Evolutionary conservation across 2,113 vertebrate species (phyloP).

Genomic region (Notothenia rossii): DNA sequence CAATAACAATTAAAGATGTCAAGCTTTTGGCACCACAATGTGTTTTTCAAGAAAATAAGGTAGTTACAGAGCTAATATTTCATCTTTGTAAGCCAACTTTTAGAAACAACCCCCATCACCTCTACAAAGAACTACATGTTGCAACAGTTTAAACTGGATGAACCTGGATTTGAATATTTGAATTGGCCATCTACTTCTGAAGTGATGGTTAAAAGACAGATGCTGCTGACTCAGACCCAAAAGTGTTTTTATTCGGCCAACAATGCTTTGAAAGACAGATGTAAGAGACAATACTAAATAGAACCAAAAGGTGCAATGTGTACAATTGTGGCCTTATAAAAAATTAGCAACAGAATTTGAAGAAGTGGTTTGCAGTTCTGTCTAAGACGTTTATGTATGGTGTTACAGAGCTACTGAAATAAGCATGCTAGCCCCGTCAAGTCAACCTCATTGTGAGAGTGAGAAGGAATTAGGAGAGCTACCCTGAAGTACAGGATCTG

Average conservation of each 20-base stretch:
- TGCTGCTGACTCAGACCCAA: not conserved
- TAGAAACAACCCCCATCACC: not conserved
- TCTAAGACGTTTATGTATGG: no score
- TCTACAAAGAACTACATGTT: not conserved
- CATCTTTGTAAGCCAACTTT: not conserved
- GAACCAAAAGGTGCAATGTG: no score
- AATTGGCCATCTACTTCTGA: not conserved
- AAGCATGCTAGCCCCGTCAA: no score
- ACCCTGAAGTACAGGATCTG: no score
- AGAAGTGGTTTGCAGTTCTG: no score
- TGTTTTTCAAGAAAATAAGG: not conserved
- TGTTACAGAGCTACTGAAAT: no score
- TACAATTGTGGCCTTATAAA: no score
- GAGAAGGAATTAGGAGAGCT: no score
- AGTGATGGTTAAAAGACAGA: conserved; percentile 5
- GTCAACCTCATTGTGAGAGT: no score
- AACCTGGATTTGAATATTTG: not conserved
- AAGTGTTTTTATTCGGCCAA: not conserved
- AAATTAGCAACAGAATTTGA: no score
- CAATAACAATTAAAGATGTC: not conserved
- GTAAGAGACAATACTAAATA: not conserved
- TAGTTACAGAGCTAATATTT: not conserved
- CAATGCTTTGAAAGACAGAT: conserved; percentile 14
- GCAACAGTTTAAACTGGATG: not conserved
- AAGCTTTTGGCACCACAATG: not conserved